phyloP scores from a whole-genome alignment of 2,888 invertebrate genomes.

The Sinhomidia bicolor region DNA sequence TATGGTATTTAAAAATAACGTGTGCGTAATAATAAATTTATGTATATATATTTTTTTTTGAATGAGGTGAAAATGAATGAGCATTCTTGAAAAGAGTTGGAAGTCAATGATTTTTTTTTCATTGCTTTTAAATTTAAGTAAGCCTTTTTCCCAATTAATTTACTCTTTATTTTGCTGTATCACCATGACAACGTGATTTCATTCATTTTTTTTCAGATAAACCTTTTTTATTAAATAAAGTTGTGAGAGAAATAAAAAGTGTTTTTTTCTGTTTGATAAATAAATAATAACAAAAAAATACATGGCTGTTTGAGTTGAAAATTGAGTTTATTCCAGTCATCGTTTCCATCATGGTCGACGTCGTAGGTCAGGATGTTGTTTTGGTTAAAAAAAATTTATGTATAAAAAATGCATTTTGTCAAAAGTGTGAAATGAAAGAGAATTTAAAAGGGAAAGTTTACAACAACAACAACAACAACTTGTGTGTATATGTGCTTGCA shows the following conservation, averaged over 20 bases:
- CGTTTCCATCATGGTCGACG: not conserved
- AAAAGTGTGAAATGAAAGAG: conserved; percentile 5
- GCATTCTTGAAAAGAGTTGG: not conserved
- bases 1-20: too few relatives aligned
- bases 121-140: not conserved
- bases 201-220: not conserved
- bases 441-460: not conserved
- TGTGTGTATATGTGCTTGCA: too few relatives aligned
- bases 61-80: too few relatives aligned
- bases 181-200: conserved; percentile 27
- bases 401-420: not conserved
- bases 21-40: too few relatives aligned
- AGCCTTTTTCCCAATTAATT: not conserved
- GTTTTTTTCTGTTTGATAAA: not conserved
- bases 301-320: not conserved
- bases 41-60: too few relatives aligned
- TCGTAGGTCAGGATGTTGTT: conserved; percentile 32
- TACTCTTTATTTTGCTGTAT: not conserved
- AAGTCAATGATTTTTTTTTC: conserved; percentile 26
- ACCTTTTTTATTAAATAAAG: not conserved
- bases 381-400: not conserved
- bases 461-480: too few relatives aligned
- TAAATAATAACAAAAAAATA: not conserved
- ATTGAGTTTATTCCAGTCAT: not conserved
- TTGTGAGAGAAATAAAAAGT: not conserved